Evolutionary conservation across 2,113 vertebrate genomes (phyloP).

Genomic region (Columbina picui): DNA sequence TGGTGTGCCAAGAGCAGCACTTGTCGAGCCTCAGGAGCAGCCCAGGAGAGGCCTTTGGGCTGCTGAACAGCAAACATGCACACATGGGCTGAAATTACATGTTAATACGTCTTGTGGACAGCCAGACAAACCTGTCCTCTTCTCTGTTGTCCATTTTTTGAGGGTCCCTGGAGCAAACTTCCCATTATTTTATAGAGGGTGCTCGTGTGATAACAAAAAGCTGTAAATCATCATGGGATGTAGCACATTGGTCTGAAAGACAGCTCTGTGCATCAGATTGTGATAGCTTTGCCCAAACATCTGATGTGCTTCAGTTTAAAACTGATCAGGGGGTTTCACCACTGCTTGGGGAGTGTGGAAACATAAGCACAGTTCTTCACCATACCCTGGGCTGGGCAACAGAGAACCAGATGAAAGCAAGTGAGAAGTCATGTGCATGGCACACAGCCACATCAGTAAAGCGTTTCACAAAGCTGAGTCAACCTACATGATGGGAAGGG

Average conservation of each 20-base stretch:
- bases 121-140: background rate
- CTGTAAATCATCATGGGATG: background rate
- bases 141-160: background rate
- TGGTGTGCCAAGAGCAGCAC: background rate
- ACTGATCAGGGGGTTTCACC: background rate
- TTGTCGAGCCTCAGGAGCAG: background rate
- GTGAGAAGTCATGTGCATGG: background rate
- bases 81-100: background rate
- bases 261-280: background rate
- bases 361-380: background rate
- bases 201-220: background rate
- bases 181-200: background rate
- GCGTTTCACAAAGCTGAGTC: background rate
- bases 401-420: background rate
- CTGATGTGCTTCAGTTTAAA: background rate
- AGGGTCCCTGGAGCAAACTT: background rate
- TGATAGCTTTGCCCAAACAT: background rate
- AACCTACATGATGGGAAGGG: rapidly evolving
- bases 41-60: background rate
- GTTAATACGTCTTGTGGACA: rapidly evolving
- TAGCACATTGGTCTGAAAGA: background rate
- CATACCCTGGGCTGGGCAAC: background rate
- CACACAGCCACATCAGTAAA: background rate
- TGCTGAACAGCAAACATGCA: background rate
- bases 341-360: background rate